Percentiles rank a stretch among this genome's conserved stretches.
phyloP scores from a whole-genome alignment of 2,888 invertebrate species.

The Pasiphila rectangulata region DNA sequence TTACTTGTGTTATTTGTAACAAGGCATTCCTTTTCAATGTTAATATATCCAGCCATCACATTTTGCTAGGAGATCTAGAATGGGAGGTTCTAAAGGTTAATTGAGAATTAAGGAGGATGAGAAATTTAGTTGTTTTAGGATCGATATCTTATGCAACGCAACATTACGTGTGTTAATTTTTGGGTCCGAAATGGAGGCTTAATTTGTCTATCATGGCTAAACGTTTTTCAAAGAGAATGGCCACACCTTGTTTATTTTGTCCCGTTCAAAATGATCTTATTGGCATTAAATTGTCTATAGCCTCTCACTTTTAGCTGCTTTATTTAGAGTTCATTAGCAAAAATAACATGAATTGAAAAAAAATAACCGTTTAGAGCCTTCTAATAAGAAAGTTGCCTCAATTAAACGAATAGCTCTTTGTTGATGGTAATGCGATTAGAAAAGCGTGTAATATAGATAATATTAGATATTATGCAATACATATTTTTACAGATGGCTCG shows the following conservation, averaged over 20 bases:
- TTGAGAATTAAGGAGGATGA: too few relatives aligned
- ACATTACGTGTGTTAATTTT: too few relatives aligned
- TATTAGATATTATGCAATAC: slow-evolving; percentile 21
- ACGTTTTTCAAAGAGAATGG: not conserved
- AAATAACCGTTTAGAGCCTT: slow-evolving; percentile 9
- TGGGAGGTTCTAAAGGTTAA: too few relatives aligned
- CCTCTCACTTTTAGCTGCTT: slow-evolving; percentile 16
- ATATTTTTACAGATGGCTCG: slow-evolving; percentile 20
- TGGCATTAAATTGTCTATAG: slow-evolving; percentile 3
- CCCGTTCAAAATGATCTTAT: not conserved
- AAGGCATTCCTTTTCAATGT: too few relatives aligned
- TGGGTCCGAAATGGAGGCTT: too few relatives aligned
- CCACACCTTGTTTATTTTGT: not conserved
- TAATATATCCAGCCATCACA: too few relatives aligned
- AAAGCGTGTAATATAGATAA: slow-evolving; percentile 27
- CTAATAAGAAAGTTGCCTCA: slow-evolving; percentile 25
- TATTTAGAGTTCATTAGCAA: slow-evolving; percentile 15
- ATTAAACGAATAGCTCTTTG: slow-evolving; percentile 34
- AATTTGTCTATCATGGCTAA: too few relatives aligned
- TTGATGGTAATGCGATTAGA: slow-evolving; percentile 43
- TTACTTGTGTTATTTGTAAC: not conserved
- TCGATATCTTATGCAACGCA: too few relatives aligned
- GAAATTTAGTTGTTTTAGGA: too few relatives aligned
- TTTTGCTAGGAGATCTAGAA: too few relatives aligned
- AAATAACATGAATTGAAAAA: slow-evolving; percentile 14